These are phyloP conservation scores for Balaeniceps rex DNA, from an alignment of 2,113 vertebrate genomes.

Conservation along the genomic window DNA sequence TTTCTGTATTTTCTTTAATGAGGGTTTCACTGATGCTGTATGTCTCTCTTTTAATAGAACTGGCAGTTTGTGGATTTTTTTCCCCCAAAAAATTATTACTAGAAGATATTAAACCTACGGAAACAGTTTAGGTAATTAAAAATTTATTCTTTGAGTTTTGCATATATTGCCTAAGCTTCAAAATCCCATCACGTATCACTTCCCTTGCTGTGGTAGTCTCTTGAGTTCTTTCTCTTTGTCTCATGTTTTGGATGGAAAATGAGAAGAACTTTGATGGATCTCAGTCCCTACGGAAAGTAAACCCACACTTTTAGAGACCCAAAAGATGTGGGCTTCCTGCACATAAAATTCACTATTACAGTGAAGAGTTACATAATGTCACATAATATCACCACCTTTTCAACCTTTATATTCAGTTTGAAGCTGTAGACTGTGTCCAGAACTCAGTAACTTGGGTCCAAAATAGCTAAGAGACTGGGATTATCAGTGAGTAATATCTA, in stretches of 20 bases:
- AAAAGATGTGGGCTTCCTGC: background rate
- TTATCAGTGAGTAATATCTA: background rate
- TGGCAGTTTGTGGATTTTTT: background rate
- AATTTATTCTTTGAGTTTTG: background rate
- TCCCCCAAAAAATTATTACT: background rate
- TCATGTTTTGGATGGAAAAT: background rate
- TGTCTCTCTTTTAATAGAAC: background rate
- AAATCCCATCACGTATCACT: background rate
- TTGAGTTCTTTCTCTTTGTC: background rate
- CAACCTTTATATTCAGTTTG: background rate
- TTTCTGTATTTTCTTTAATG: background rate
- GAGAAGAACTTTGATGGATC: background rate
- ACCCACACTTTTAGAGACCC: background rate
- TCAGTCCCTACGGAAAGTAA: background rate
- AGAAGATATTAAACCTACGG: background rate
- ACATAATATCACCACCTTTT: background rate
- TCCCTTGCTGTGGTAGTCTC: background rate
- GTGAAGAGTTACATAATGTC: background rate
- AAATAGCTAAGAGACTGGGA: background rate
- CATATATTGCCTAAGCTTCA: background rate
- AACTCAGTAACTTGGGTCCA: background rate
- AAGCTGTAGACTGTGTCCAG: background rate
- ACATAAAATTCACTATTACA: background rate
- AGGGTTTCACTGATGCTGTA: background rate
- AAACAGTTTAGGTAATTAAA: background rate